These are phyloP conservation scores for Leucophora obtusa DNA, from an alignment of 2,888 invertebrate species.

Conservation along the genomic window DNA sequence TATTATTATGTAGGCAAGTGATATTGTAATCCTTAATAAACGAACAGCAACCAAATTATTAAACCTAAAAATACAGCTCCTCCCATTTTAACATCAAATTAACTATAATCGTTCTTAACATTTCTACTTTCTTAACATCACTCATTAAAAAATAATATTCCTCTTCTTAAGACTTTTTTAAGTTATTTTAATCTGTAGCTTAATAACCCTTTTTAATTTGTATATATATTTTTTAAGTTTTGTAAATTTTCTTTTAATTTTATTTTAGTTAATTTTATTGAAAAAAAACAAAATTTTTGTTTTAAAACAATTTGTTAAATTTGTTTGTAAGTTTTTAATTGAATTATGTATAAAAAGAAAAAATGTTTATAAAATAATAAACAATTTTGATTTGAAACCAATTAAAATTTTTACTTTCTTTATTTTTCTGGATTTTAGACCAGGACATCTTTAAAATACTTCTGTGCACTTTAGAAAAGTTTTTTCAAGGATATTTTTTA, in stretches of 20 bases:
- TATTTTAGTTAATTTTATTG: conserved; percentile 38
- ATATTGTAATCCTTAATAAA: conserved; percentile 58
- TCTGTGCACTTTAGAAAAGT: no score
- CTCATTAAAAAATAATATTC: neutral
- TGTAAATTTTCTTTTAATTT: conserved; percentile 50
- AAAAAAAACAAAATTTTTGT: conserved; percentile 48
- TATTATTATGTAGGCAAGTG: conserved; percentile 55
- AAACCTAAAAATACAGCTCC: conserved; percentile 6
- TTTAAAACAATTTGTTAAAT: conserved; percentile 66
- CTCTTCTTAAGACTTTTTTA: neutral
- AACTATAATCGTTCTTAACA: neutral
- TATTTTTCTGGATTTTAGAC: neutral
- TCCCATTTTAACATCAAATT: conserved; percentile 12
- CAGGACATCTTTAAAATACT: no score
- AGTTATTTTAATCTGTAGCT: conserved; percentile 34
- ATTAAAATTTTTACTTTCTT: conserved; percentile 22
- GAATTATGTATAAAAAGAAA: conserved; percentile 13
- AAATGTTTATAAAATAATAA: conserved; percentile 20
- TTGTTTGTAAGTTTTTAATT: conserved; percentile 66
- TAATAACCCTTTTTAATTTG: neutral
- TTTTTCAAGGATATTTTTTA: no score
- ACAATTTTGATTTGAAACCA: conserved; percentile 39
- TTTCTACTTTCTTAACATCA: neutral
- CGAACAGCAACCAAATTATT: conserved; percentile 39
- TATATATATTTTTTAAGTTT: conserved; percentile 34